These are phyloP conservation scores for Lucilia cuprina DNA, from an alignment of 1,140 invertebrate genomes.

Conservation along the genomic window DNA sequence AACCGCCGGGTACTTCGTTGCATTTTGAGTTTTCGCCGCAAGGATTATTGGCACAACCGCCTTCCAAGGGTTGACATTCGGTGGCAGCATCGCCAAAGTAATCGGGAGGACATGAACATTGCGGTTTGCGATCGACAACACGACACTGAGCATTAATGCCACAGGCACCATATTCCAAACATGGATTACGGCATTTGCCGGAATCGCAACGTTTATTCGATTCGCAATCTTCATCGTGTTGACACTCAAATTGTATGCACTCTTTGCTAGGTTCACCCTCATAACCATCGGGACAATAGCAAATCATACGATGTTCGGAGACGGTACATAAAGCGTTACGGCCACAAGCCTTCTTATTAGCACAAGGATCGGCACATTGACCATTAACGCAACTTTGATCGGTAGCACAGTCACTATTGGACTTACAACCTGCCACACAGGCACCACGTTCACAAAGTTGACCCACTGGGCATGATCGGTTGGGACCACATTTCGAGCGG, in stretches of 20 bases:
- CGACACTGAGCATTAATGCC: conserved; percentile 86
- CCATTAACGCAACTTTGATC: conserved; percentile 78
- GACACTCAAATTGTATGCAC: conserved; percentile 80
- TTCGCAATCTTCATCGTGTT: conserved; percentile 79
- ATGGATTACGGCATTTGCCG: conserved; percentile 84
- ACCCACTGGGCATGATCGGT: conserved; percentile 59
- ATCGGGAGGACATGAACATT: conserved; percentile 85
- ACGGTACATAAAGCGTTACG: conserved; percentile 78
- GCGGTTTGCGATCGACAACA: conserved; percentile 75
- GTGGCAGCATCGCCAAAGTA: conserved; percentile 82
- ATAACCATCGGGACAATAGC: conserved; percentile 83
- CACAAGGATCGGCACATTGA: conserved; percentile 81
- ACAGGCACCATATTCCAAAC: conserved; percentile 76
- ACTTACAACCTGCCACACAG: conserved; percentile 77
- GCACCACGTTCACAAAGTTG: conserved; percentile 70
- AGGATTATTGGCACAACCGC: conserved; percentile 78
- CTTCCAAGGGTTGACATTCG: conserved; percentile 73
- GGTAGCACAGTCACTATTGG: conserved; percentile 79
- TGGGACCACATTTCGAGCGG: conserved; percentile 61
- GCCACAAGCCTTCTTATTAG: conserved; percentile 71
- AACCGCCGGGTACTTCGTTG: conserved; percentile 74
- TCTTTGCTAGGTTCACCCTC: conserved; percentile 78
- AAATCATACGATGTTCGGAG: conserved; percentile 80
- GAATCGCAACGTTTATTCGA: conserved; percentile 76
- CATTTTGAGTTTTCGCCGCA: conserved; percentile 87